Evolutionary conservation across 2,113 vertebrate genomes (phyloP), one percentile per base, ranked within the genome.

Genomic region (Lampris megalopsis): DNA sequence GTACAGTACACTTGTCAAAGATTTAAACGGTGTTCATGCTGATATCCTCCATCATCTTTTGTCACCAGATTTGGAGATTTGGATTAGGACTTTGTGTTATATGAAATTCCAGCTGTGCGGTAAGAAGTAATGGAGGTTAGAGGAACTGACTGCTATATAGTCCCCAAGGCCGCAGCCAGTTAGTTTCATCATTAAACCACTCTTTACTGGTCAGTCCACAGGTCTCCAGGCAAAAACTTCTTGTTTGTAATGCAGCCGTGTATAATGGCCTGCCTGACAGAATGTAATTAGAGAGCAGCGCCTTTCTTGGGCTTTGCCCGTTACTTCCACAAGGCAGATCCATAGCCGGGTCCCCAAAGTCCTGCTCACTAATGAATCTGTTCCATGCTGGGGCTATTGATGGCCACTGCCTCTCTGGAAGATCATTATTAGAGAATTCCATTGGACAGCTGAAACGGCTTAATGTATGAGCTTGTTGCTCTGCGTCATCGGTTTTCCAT

Each of bases 221-320:
- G 81, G 82, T 90, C 88, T 89, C 79, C 58, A 80, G 86, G 85
- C 82, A 85, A 85, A 89, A 89, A 82, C 49, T 63, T 85, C 75
- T 76, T 88, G 87, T 92, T 93, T 91, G 86, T 72, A 84, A 89
- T 89, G 85, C 80, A 91, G 82, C 77, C 81, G 61, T 88, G 81
- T 88, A 84, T 92, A 91, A 92, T 89, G 86, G 86, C 77, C 87
- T 73, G 81, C 74, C 86, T 87, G 84, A 89, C 88, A 89, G 88
- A 86, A 92, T 81, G 88, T 92, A 92, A 92, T 94, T 94, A 95
- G 86, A 89, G 79, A 78, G 78, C 86, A 24, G 81, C 64, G 77
- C 82, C 92, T 87, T 88, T 87, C 82, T 84, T 74, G 61, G 63
- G 71, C 47, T 86, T 81, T 69, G 85, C 83, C 85, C 79, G 77